Evolutionary conservation across 2,113 vertebrate genomes (phyloP).

Genomic region (Pantherophis guttatus): DNA sequence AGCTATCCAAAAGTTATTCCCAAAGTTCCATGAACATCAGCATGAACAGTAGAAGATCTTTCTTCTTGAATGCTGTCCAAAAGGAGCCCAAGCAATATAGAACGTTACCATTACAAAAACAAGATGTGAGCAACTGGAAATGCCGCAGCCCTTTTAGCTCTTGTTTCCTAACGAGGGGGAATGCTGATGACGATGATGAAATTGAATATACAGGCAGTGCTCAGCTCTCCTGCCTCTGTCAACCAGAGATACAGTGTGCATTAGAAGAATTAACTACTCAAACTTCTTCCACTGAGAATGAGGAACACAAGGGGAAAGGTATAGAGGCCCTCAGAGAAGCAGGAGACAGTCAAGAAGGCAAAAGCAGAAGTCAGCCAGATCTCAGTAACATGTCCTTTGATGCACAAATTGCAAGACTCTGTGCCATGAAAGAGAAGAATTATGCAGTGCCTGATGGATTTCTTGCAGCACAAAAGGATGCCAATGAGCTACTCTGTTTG

Average conservation of each 20-base stretch:
- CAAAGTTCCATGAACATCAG: conserved; percentile 76
- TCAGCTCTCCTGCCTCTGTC: conserved; percentile 62
- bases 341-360: conserved; percentile 58
- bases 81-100: conserved; percentile 83
- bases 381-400: conserved; percentile 75
- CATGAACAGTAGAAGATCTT: conserved; percentile 69
- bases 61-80: conserved; percentile 64
- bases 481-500: conserved; percentile 85
- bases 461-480: conserved; percentile 85
- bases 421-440: conserved; percentile 83
- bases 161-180: conserved; percentile 81
- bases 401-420: conserved; percentile 75
- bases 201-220: conserved; percentile 65
- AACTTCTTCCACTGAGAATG: conserved; percentile 40
- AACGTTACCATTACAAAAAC: conserved; percentile 74
- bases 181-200: conserved; percentile 77
- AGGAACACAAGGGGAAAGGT: conserved; percentile 51
- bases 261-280: conserved; percentile 37
- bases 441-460: conserved; percentile 88
- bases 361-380: conserved; percentile 59
- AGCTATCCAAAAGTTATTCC: conserved; percentile 83
- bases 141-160: conserved; percentile 84
- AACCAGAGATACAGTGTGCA: conserved; percentile 47
- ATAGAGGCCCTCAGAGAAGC: conserved; percentile 55
- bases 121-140: conserved; percentile 76